Base-by-base conservation (phyloP, 1,140 invertebrate genomes). In the Eurosta solidaginis region DNA sequence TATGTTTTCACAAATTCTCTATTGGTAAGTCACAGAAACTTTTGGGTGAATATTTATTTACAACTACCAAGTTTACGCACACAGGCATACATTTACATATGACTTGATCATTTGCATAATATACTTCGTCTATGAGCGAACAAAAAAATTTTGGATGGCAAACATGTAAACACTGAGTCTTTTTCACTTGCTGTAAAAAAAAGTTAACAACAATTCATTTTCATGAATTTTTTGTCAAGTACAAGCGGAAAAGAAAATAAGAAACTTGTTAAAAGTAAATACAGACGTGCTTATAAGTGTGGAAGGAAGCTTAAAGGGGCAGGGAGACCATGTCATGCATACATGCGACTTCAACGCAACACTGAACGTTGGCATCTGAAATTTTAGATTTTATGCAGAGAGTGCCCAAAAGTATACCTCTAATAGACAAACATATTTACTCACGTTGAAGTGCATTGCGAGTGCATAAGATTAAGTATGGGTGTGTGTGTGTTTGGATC, bases 151-250 rank as follows among this genome's bases (percentile, higher is more conserved):
- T n/a, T n/a, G 29, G 33, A 3, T 59, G n/a, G 45, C n/a, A n/a
- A n/a, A n/a, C n/a, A n/a, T 47, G n/a, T 3, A 14, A 17, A n/a
- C 33, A 7, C 40, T 7, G n/a, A 40, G 33, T 68, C 33, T 22
- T 68, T 68, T 68, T 40, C 33, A 59, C 29, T 59, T 68, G 33
- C 33, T n/a, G 59, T 29, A 68, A 68, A n/a, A n/a, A 36, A 68
- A 68, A 42, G 59, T 68, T 42, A 10, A n/a, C 29, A 68, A 68
- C 59, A 68, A 68, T 68, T 68, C 59, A 68, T 68, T 36, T 68
- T 68, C 59, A 68, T 68, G 27, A 59, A 59, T 40, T 40, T 68
- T 40, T 20, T 5, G 6, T n/a, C 33, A 29, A 68, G 17, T 68
- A 68, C 33, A 20, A 68, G 59, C 59, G 59, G 59, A 68, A 68